These are phyloP conservation scores for Tipula vernalis DNA, from an alignment of 2,888 invertebrate genomes.

Conservation along the genomic window DNA sequence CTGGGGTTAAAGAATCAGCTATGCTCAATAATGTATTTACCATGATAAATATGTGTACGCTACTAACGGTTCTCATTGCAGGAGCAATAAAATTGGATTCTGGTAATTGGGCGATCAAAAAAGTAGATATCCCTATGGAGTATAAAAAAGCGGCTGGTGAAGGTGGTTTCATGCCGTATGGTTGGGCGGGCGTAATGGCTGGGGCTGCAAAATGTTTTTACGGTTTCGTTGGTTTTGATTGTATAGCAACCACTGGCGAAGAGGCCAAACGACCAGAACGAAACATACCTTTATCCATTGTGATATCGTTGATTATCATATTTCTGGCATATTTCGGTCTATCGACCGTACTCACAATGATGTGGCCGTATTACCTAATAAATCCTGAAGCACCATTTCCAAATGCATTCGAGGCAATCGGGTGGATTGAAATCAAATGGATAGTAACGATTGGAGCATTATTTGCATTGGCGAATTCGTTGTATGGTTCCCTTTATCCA, in stretches of 20 bases:
- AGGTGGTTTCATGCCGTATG: constrained; percentile 90
- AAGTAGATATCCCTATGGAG: constrained; percentile 43
- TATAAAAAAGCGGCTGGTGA: constrained; percentile 42
- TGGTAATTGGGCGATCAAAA: constrained; percentile 64
- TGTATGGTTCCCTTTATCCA: constrained; percentile 81
- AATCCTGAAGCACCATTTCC: constrained; percentile 79
- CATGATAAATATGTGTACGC: constrained; percentile 68
- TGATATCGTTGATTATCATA: constrained; percentile 68
- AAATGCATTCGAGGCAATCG: constrained; percentile 63
- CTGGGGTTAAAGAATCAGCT: constrained; percentile 72
- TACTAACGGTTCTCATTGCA: constrained; percentile 66
- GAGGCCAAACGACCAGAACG: constrained; percentile 88
- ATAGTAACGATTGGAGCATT: constrained; percentile 85
- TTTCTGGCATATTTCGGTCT: constrained; percentile 85
- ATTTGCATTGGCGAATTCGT: constrained; percentile 79
- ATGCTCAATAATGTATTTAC: constrained; percentile 87
- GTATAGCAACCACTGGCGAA: constrained; percentile 82
- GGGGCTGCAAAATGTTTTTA: constrained; percentile 82
- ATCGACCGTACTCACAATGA: constrained; percentile 84
- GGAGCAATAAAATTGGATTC: constrained; percentile 53
- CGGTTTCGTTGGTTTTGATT: constrained; percentile 93
- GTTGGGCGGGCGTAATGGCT: constrained; percentile 73
- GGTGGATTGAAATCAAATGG: constrained; percentile 69
- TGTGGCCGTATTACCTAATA: constrained; percentile 85
- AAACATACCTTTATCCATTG: constrained; percentile 83